Conservation (phyloP, 1,140 invertebrate genomes). For the Brachionus asplanchnoidis region DNA sequence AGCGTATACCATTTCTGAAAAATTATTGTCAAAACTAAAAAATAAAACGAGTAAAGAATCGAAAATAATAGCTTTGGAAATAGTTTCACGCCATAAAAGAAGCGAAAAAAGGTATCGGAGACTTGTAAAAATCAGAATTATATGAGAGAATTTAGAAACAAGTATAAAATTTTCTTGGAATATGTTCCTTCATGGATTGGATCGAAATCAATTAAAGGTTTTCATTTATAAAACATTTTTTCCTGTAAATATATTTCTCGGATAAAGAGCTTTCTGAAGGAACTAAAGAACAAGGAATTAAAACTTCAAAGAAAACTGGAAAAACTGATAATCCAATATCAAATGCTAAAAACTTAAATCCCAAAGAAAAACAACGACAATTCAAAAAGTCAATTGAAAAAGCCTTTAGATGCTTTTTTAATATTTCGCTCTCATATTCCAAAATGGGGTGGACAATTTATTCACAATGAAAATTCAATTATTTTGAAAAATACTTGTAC, state of each 20-base stretch:
- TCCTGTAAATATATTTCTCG: not conserved
- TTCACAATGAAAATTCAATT: not conserved
- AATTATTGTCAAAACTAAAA: not conserved
- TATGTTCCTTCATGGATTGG: constrained; percentile 3
- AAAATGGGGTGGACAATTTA: not conserved
- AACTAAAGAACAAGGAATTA: not conserved
- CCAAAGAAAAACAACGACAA: not conserved
- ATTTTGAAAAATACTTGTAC: constrained; percentile 10
- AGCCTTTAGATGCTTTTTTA: not conserved
- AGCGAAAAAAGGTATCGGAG: constrained; percentile 4
- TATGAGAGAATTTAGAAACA: constrained; percentile 13
- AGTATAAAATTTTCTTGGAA: constrained; percentile 14
- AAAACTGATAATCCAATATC: not conserved
- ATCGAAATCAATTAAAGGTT: constrained; percentile 15
- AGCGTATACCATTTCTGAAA: not conserved
- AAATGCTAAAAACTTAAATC: constrained; percentile 10
- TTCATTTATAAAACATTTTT: not conserved
- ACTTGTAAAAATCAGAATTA: constrained; percentile 4
- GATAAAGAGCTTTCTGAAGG: not conserved
- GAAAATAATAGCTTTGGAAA: constrained; percentile 8
- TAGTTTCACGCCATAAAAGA: constrained; percentile 13
- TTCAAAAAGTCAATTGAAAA: constrained; percentile 27
- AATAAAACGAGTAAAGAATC: not conserved
- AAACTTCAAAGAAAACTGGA: not conserved
- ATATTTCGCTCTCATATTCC: constrained; percentile 3